Conservation (phyloP, 2,797 vertebrate species). For the Enteromius fasciolatus region DNA sequence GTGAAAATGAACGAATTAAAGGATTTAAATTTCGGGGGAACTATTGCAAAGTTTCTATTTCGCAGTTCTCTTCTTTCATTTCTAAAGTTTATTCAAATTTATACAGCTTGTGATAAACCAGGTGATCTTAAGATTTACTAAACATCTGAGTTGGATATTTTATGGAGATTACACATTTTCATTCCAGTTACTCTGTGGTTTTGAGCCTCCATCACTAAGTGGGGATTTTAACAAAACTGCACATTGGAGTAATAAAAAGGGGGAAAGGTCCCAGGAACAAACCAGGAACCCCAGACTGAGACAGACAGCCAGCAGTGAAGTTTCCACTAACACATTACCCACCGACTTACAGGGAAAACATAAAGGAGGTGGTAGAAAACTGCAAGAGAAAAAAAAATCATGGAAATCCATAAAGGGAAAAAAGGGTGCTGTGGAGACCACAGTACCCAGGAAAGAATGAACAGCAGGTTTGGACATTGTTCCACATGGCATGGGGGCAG, state of each 20-base stretch:
- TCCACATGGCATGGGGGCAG: slow-evolving; percentile 65
- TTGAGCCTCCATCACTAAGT: slow-evolving; percentile 45
- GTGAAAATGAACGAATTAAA: not conserved
- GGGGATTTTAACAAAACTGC: slow-evolving; percentile 57
- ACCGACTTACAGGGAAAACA: slow-evolving; percentile 32
- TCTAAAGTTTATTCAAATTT: slow-evolving; percentile 11
- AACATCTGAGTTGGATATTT: slow-evolving; percentile 5
- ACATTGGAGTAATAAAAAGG: slow-evolving; percentile 41
- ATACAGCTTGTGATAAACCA: not conserved
- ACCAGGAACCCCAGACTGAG: slow-evolving; percentile 56
- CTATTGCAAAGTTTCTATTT: not conserved
- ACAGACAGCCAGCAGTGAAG: slow-evolving; percentile 62
- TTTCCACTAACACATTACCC: slow-evolving; percentile 63
- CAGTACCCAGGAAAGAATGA: slow-evolving; percentile 67
- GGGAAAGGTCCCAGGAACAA: slow-evolving; percentile 44
- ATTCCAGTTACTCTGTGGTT: slow-evolving; percentile 48
- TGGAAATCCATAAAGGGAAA: slow-evolving; percentile 50
- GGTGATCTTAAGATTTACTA: slow-evolving; percentile 7
- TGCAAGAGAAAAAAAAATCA: slow-evolving; percentile 34
- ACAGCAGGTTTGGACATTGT: slow-evolving; percentile 68
- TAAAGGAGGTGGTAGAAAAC: slow-evolving; percentile 50
- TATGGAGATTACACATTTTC: not conserved
- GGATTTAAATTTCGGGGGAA: not conserved
- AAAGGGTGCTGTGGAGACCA: slow-evolving; percentile 53
- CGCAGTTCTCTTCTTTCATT: not conserved